phyloP scores from a whole-genome alignment of 92 coral and sea anemone species.

The Heteractis magnifica region DNA sequence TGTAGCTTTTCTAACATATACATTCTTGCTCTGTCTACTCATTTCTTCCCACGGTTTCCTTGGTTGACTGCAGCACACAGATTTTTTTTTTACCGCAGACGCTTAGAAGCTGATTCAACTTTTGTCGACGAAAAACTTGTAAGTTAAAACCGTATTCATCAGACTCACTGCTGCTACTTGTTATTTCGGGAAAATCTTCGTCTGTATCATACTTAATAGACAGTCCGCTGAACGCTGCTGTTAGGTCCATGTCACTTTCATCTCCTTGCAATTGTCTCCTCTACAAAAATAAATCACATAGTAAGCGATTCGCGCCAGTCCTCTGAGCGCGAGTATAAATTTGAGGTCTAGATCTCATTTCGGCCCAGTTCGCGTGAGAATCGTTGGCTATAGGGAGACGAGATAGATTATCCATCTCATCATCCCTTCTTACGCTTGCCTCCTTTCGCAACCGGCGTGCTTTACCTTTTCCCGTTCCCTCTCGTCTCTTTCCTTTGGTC shows the following conservation, averaged over 20 bases:
- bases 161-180: slow-evolving; percentile 48
- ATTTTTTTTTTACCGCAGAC: slow-evolving; percentile 34
- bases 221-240: slow-evolving; percentile 3
- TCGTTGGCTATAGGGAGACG: no score
- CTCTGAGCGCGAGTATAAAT: no score
- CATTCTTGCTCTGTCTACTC: slow-evolving; percentile 34
- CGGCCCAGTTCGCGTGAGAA: no score
- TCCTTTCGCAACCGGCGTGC: no score
- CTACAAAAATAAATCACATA: no score
- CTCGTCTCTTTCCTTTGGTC: no score
- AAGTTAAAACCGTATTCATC: slow-evolving; percentile 15
- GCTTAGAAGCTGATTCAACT: slow-evolving; percentile 44
- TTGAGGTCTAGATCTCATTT: no score
- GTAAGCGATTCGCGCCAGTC: no score
- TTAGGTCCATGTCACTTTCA: background rate
- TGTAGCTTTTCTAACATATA: slow-evolving; percentile 37
- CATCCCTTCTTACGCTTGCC: no score
- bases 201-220: slow-evolving; percentile 10
- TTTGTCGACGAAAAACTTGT: slow-evolving; percentile 36
- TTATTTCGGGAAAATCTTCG: slow-evolving; percentile 25
- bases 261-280: no score
- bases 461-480: no score
- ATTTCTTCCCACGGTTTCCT: slow-evolving; percentile 39
- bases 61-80: slow-evolving; percentile 19
- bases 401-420: no score